These are phyloP conservation scores for Trichomalopsis sarcophagae DNA, from an alignment of 1,140 invertebrate species.

Conservation along the genomic window DNA sequence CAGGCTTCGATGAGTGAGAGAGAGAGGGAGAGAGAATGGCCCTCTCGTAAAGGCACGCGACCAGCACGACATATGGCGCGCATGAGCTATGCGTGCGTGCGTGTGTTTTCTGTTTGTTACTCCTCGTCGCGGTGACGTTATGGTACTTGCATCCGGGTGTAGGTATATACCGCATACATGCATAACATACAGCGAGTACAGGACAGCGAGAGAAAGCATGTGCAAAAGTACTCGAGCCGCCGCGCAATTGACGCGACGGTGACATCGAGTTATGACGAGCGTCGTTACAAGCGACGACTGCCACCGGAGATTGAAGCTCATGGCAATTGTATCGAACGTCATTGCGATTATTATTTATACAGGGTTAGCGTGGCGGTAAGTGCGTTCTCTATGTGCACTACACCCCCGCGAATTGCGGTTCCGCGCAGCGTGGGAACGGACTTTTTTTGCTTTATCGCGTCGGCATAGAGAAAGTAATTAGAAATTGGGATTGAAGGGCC, in stretches of 20 bases:
- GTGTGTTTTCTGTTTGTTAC: not conserved
- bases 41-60: conserved; percentile 46
- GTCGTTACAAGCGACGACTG: conserved; percentile 16
- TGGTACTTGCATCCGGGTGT: not conserved
- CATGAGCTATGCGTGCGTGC: too few relatives aligned
- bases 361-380: not conserved
- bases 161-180: not conserved
- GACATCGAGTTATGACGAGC: conserved; percentile 29
- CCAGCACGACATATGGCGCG: conserved; percentile 28
- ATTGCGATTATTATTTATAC: not conserved
- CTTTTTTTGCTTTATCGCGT: not conserved
- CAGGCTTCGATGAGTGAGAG: not conserved
- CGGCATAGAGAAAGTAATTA: too few relatives aligned
- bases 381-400: too few relatives aligned
- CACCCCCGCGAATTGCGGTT: not conserved
- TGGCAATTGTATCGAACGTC: conserved; percentile 23
- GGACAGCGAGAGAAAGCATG: too few relatives aligned
- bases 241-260: not conserved
- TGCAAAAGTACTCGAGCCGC: not conserved
- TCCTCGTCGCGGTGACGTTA: too few relatives aligned
- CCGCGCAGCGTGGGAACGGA: not conserved
- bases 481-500: too few relatives aligned
- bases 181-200: too few relatives aligned
- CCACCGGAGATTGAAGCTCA: conserved; percentile 8
- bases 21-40: not conserved